A percentile compares a stretch with the other conserved stretches of the same genome.
phyloP scores from a whole-genome alignment of 1,140 invertebrate genomes.

The Rhynchophorus ferrugineus region DNA sequence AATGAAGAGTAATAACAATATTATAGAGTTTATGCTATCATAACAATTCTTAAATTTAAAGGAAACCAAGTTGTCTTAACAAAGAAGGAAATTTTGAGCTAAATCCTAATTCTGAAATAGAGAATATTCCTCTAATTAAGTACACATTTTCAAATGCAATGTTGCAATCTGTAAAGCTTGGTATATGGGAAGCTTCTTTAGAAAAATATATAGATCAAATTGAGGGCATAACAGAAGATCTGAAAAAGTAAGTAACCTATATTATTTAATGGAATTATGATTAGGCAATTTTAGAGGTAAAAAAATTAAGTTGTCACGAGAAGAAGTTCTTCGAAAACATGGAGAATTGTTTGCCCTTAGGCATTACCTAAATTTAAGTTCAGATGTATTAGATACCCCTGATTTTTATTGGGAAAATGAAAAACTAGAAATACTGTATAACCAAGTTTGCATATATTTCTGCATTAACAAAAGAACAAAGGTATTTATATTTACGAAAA shows the following conservation, averaged over 20 bases:
- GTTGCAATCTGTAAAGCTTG: slow-evolving; percentile 76
- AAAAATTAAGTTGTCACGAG: slow-evolving; percentile 57
- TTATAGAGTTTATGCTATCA: not conserved
- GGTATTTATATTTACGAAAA: slow-evolving; percentile 41
- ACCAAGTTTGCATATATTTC: slow-evolving; percentile 73
- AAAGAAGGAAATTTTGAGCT: slow-evolving; percentile 34
- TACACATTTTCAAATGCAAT: slow-evolving; percentile 86
- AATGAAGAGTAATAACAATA: slow-evolving; percentile 18
- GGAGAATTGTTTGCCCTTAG: slow-evolving; percentile 84
- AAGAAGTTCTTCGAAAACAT: slow-evolving; percentile 77
- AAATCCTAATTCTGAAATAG: slow-evolving; percentile 38
- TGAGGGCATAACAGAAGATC: slow-evolving; percentile 69
- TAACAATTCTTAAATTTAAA: slow-evolving; percentile 33
- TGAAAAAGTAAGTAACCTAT: slow-evolving; percentile 47
- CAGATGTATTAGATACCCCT: slow-evolving; percentile 87
- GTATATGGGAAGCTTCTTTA: slow-evolving; percentile 83
- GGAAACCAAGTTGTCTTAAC: slow-evolving; percentile 37
- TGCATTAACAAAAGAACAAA: slow-evolving; percentile 76
- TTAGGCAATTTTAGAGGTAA: slow-evolving; percentile 42
- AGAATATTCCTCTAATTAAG: slow-evolving; percentile 52
- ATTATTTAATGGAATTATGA: slow-evolving; percentile 7
- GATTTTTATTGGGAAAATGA: slow-evolving; percentile 97
- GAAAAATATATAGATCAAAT: slow-evolving; percentile 77
- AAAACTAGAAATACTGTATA: slow-evolving; percentile 74
- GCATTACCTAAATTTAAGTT: slow-evolving; percentile 86